phyloP scores from a whole-genome alignment of 2,113 vertebrate genomes.

The Lepus europaeus region DNA sequence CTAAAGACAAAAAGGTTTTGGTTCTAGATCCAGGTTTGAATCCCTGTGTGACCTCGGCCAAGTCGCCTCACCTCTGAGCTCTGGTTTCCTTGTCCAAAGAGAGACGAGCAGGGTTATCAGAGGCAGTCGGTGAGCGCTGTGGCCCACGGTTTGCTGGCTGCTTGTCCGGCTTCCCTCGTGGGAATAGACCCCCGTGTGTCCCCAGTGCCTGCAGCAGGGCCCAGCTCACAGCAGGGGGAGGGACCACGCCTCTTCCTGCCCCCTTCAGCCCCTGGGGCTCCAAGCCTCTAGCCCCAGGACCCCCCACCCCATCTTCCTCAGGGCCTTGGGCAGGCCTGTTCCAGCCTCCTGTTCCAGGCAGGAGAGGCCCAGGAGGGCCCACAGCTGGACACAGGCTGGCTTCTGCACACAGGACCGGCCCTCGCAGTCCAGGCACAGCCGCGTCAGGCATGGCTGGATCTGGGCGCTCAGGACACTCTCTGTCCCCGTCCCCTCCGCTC shows the following conservation, averaged over 20 bases:
- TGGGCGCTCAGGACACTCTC: background rate
- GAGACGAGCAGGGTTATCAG: background rate
- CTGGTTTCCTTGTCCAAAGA: background rate
- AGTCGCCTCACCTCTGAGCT: background rate
- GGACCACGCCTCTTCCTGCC: background rate
- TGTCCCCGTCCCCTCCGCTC: background rate
- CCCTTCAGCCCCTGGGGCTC: background rate
- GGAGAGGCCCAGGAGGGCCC: background rate
- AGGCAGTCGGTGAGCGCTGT: accelerated
- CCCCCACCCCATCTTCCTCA: background rate
- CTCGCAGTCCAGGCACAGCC: background rate
- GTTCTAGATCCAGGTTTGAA: too few species aligned
- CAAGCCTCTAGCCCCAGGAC: too few species aligned
- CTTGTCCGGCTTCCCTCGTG: too few species aligned
- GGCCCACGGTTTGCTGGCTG: too few species aligned
- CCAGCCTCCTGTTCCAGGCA: background rate
- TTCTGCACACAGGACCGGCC: too few species aligned
- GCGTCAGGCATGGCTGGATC: background rate
- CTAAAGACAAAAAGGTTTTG: too few species aligned
- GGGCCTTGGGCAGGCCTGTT: background rate
- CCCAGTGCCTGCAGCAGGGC: background rate
- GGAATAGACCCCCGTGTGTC: background rate
- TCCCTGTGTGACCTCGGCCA: background rate
- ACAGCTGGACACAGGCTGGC: background rate
- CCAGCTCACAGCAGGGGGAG: background rate